These are phyloP conservation scores for Sphinx pinastri DNA, from an alignment of 2,888 invertebrate species.

Conservation along the genomic window DNA sequence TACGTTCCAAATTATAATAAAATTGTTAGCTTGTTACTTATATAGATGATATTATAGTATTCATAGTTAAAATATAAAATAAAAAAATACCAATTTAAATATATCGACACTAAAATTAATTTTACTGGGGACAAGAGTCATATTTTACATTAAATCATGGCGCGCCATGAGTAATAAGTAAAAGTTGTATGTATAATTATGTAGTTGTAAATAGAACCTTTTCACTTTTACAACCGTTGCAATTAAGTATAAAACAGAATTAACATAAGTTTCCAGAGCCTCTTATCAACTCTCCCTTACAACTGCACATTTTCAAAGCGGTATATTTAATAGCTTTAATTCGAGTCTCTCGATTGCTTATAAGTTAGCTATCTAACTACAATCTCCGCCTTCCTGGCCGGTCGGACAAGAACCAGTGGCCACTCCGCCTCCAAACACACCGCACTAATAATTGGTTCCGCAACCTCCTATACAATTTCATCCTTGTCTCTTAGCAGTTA, in stretches of 20 bases:
- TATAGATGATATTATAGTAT: no score
- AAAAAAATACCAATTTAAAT: no score
- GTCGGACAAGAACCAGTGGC: conserved; percentile 47
- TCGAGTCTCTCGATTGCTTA: conserved; percentile 30
- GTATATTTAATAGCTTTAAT: conserved; percentile 42
- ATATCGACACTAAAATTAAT: no score
- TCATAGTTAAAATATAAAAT: no score
- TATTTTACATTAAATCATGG: neutral
- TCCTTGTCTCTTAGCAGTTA: conserved; percentile 30
- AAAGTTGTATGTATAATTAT: neutral
- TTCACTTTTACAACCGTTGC: conserved; percentile 1
- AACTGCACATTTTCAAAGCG: conserved; percentile 36
- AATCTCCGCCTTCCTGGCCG: conserved; percentile 43
- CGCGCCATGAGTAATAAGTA: neutral
- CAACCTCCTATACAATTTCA: conserved; percentile 37
- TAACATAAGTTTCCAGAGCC: conserved; percentile 35
- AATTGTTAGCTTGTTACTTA: no score
- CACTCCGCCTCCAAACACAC: conserved; percentile 45
- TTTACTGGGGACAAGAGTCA: no score
- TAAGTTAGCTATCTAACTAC: conserved; percentile 47
- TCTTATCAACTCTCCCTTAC: conserved; percentile 35
- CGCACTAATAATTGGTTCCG: conserved; percentile 52
- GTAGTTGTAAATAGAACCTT: neutral
- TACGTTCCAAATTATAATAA: no score
- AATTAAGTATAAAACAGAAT: conserved; percentile 28